A percentile compares a stretch with the other conserved stretches of the same genome.
Evolutionary conservation across 1,140 invertebrate species (phyloP).

Genomic region (Acromyrmex echinatior): DNA sequence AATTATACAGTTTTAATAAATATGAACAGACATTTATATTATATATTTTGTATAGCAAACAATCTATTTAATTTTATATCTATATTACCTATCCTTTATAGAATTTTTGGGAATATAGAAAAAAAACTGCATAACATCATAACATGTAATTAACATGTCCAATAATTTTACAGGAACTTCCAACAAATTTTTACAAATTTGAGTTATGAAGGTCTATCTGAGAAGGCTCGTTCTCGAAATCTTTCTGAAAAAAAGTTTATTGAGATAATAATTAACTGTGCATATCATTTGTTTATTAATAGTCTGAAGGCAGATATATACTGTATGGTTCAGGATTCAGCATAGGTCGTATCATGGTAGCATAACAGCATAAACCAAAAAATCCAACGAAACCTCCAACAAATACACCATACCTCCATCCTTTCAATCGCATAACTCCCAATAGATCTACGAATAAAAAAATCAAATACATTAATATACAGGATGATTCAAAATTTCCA

Average conservation of each 20-base stretch:
- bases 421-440: conserved; percentile 80
- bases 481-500: no score
- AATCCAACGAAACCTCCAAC: conserved; percentile 88
- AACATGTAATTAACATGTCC: neutral
- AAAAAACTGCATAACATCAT: neutral
- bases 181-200: neutral
- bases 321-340: conserved; percentile 89
- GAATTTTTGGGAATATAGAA: neutral
- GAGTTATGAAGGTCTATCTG: neutral
- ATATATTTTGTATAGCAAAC: conserved; percentile 68
- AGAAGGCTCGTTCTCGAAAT: conserved; percentile 56
- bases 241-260: conserved; percentile 75
- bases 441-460: neutral
- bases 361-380: conserved; percentile 88
- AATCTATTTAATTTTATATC: conserved; percentile 14
- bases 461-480: neutral
- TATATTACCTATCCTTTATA: conserved; percentile 2
- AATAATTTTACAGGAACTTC: neutral
- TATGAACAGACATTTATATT: conserved; percentile 69
- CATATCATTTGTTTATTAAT: neutral
- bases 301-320: conserved; percentile 78
- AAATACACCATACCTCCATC: conserved; percentile 89
- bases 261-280: neutral
- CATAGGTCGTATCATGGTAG: conserved; percentile 90
- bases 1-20: conserved; percentile 53